Evolutionary conservation across 1,140 invertebrate genomes (phyloP), one percentile per base, ranked within the genome.

Genomic region (Pinna nobilis): DNA sequence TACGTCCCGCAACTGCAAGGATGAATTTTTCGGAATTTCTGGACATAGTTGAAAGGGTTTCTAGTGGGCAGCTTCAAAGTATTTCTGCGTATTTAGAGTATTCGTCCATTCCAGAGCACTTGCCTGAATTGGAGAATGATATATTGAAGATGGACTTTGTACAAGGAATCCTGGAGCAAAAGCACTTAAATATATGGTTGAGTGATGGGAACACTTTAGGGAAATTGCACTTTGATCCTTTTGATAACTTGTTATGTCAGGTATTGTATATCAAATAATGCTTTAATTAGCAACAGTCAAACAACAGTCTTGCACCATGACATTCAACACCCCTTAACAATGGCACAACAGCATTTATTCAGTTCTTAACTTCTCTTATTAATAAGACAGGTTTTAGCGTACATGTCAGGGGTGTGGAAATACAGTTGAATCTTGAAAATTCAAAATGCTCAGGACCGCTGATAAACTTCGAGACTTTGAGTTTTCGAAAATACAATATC

Each of bases 121-220:
- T 86, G 23, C 82, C 84, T 64, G 80, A 84, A n/a, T 66, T 88
- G 23, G 75, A 81, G 53, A 50, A 80, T 3, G 85, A 88, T 64
- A 70, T 88, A 9, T 15, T 50, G 57, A 84, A 87, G 71, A 77
- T 86, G 73, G 37, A 57, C 4, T 84, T 88, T 67, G 63, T 86
- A 20, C 65, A 69, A 68, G 68, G 76, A 15, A 11, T 82, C 2
- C 60, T 86, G 2, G 59, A 79, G 25, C 63, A 80, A 49, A 70
- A 79, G 33, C 84, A 86, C 65, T 59, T 80, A 4, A 88, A 88
- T 57, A 85, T 88, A 20, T 88, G 86, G 86, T 75, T 88, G 2
- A 88, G 86, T 82, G 85, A 87, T 82, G 86, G 86, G 5, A 85
- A 86, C 50, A 88, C 86, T 23, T 41, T 88, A 4, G 86, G 86